phyloP scores from a whole-genome alignment of 2,113 vertebrate species.

The Rafetus swinhoei region DNA sequence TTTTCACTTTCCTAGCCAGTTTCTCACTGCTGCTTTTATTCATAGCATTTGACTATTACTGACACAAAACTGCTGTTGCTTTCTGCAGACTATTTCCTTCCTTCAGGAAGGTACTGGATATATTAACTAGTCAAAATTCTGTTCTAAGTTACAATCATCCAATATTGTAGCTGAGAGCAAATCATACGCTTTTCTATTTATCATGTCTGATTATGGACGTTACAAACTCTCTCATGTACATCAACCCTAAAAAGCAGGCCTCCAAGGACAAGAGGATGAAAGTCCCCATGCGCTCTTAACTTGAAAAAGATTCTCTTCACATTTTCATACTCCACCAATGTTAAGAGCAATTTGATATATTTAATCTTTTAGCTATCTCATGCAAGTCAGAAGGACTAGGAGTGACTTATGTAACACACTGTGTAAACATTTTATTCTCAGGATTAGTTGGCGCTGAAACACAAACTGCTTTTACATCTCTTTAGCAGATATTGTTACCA shows the following conservation, averaged over 20 bases:
- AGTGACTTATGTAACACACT: not conserved
- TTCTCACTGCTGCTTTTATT: not conserved
- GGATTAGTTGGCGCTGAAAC: slow-evolving; percentile 30
- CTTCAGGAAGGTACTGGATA: not conserved
- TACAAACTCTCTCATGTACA: not conserved
- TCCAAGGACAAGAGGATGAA: not conserved
- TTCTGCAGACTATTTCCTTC: not conserved
- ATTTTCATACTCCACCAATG: not conserved
- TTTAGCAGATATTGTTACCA: not conserved
- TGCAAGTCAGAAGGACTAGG: slow-evolving; percentile 18
- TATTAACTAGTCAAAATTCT: not conserved
- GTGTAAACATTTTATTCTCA: slow-evolving; percentile 30
- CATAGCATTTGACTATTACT: not conserved
- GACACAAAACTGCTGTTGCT: accelerated
- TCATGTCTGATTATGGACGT: not conserved
- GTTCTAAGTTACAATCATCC: not conserved
- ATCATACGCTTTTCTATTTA: not conserved
- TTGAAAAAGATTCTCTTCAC: not conserved
- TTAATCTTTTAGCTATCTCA: slow-evolving; percentile 45
- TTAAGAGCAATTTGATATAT: slow-evolving; percentile 16
- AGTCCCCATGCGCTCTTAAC: not conserved
- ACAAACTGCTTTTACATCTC: not conserved
- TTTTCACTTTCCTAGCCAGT: not conserved
- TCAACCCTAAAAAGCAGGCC: not conserved
- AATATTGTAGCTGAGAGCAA: not conserved